Conservation (phyloP, 2,797 vertebrate species). For the Prionace glauca region DNA sequence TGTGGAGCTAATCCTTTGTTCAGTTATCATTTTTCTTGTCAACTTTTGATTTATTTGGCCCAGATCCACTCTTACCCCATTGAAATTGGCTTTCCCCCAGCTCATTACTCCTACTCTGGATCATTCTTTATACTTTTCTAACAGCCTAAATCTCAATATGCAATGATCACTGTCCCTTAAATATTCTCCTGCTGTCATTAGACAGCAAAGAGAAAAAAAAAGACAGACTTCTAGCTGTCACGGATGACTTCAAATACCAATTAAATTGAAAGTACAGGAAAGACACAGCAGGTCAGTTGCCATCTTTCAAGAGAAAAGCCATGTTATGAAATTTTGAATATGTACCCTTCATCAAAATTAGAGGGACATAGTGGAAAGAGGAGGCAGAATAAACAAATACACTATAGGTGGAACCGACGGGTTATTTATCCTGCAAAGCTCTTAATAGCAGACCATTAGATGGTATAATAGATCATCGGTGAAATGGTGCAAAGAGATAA, state of each 20-base stretch:
- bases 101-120: no score
- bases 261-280: not conserved
- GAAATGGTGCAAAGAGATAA: not conserved
- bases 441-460: not conserved
- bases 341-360: not conserved
- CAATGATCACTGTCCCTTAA: no score
- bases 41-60: no score
- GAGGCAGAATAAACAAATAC: not conserved
- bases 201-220: not conserved
- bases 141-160: no score
- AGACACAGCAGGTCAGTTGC: not conserved
- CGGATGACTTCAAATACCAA: not conserved
- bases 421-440: not conserved
- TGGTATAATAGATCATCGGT: not conserved
- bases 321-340: not conserved
- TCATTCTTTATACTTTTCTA: no score
- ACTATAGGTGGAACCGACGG: not conserved
- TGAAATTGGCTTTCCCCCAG: no score
- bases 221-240: not conserved
- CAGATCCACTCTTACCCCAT: no score
- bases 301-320: not conserved
- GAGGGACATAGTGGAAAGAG: not conserved
- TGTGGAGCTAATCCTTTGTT: no score
- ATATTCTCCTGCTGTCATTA: no score
- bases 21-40: no score